Percentiles rank a stretch among this genome's conserved stretches.
These are phyloP conservation scores for Cryptomyrus ogoouensis DNA, from an alignment of 2,113 vertebrate genomes.

Conservation along the genomic window DNA sequence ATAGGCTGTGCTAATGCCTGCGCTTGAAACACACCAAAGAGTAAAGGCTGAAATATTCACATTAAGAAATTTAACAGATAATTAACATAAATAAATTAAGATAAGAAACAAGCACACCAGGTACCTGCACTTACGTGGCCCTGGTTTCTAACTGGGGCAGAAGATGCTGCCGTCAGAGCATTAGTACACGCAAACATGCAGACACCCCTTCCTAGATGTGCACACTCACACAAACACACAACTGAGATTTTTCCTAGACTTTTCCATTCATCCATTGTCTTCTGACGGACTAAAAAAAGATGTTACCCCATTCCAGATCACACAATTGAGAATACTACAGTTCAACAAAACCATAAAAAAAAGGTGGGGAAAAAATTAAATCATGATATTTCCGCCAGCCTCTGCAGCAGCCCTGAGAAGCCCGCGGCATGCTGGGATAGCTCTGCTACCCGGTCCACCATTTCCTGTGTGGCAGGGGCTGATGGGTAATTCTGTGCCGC, in stretches of 20 bases:
- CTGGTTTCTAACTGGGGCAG: neutral
- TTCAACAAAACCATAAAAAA: conserved; percentile 32
- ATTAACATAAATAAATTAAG: conserved; percentile 1
- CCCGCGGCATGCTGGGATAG: conserved; percentile 73
- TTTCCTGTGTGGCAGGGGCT: conserved; percentile 68
- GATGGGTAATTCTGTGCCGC: conserved; percentile 82
- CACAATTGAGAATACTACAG: conserved; percentile 25
- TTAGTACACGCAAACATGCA: conserved; percentile 13
- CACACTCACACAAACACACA: conserved; percentile 34
- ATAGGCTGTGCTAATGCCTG: neutral
- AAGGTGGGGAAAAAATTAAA: conserved; percentile 55
- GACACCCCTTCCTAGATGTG: conserved; percentile 28
- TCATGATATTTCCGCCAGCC: conserved; percentile 64
- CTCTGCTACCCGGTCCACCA: conserved; percentile 72
- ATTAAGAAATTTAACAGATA: neutral
- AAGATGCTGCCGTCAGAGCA: conserved; percentile 4
- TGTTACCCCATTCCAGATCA: conserved; percentile 26
- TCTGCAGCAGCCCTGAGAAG: conserved; percentile 74
- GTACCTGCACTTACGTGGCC: no score
- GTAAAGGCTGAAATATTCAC: neutral
- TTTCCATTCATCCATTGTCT: neutral
- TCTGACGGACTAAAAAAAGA: conserved; percentile 21
- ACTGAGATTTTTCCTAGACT: neutral
- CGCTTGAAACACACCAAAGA: neutral
- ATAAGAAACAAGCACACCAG: neutral